Evolutionary conservation across 2,113 vertebrate genomes (phyloP).

Genomic region (Theristicus caerulescens): DNA sequence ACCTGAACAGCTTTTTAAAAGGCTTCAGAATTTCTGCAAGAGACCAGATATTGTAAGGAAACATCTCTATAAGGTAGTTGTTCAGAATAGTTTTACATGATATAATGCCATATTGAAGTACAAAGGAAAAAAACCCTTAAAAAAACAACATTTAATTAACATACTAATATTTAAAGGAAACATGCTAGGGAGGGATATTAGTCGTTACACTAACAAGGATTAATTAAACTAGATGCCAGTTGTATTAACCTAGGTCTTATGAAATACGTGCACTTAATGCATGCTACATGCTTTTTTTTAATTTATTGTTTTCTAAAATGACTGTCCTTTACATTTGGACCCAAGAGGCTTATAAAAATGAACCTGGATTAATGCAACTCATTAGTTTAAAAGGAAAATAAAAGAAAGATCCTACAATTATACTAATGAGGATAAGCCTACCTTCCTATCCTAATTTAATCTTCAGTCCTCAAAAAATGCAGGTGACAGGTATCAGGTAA

Average conservation of each 20-base stretch:
- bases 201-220: slow-evolving; percentile 86
- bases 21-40: slow-evolving; percentile 87
- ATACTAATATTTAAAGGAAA: slow-evolving; percentile 84
- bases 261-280: slow-evolving; percentile 81
- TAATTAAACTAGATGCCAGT: slow-evolving; percentile 84
- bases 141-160: slow-evolving; percentile 82
- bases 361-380: slow-evolving; percentile 86
- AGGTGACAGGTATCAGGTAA: slow-evolving; percentile 65
- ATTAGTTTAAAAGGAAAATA: slow-evolving; percentile 85
- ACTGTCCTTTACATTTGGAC: slow-evolving; percentile 82
- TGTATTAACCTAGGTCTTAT: slow-evolving; percentile 85
- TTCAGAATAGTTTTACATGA: slow-evolving; percentile 66
- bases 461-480: slow-evolving; percentile 43
- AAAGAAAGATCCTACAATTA: slow-evolving; percentile 80
- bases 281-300: slow-evolving; percentile 75
- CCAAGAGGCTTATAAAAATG: slow-evolving; percentile 84
- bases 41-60: slow-evolving; percentile 84
- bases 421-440: slow-evolving; percentile 77
- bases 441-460: slow-evolving; percentile 73
- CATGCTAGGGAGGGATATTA: slow-evolving; percentile 80
- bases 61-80: slow-evolving; percentile 88
- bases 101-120: slow-evolving; percentile 71
- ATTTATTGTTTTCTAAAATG: slow-evolving; percentile 86
- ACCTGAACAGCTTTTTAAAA: slow-evolving; percentile 93
- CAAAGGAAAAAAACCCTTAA: slow-evolving; percentile 39